Conservation (phyloP, 2,113 vertebrate species). For the Suncus etruscus region DNA sequence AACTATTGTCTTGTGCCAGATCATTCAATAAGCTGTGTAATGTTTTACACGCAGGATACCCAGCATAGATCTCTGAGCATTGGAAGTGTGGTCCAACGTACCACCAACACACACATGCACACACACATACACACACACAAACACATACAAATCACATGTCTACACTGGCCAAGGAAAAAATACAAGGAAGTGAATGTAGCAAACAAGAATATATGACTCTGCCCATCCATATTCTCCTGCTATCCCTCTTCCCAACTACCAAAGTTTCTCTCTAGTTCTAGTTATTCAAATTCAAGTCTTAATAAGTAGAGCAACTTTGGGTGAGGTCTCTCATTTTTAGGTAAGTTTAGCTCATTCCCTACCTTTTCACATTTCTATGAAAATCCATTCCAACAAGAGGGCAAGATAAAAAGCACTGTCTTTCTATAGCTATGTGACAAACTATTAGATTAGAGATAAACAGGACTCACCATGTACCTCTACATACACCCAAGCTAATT, state of each 20-base stretch:
- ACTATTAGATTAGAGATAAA: neutral
- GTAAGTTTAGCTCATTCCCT: neutral
- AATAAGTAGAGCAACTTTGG: neutral
- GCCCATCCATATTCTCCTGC: neutral
- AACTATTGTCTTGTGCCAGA: no score
- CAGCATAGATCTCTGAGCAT: no score
- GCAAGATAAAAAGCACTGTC: neutral
- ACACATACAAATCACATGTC: constrained; percentile 18
- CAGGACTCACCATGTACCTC: neutral
- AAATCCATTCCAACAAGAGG: constrained; percentile 4
- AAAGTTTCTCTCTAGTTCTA: neutral
- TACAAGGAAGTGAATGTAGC: neutral
- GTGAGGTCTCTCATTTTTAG: constrained; percentile 19
- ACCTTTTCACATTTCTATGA: constrained; percentile 9
- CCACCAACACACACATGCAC: no score
- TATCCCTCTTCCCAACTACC: neutral
- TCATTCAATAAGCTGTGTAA: no score
- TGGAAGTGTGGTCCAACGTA: no score
- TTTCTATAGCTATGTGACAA: neutral
- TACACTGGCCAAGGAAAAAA: neutral
- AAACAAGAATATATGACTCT: neutral
- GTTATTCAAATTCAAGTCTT: constrained; percentile 11
- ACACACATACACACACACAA: neutral
- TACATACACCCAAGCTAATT: neutral
- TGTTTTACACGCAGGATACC: no score